phyloP scores from a whole-genome alignment of 2,113 vertebrate genomes.

The Nycticebus coucang region DNA sequence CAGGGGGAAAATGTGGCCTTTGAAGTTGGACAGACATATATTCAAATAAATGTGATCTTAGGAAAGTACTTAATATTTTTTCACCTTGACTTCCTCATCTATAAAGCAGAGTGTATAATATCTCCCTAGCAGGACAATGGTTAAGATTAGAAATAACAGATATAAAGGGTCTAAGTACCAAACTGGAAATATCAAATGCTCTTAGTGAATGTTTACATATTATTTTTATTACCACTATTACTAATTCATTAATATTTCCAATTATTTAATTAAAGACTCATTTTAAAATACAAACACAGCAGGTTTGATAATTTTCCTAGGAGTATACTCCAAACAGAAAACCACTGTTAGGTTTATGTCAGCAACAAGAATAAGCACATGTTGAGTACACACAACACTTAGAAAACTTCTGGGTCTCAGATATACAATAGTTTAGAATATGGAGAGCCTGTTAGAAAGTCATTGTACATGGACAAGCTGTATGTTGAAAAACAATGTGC shows the following conservation, averaged over 20 bases:
- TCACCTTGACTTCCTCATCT: not conserved
- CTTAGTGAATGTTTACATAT: not conserved
- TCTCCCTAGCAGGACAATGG: not conserved
- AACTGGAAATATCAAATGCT: not conserved
- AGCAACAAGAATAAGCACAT: not conserved
- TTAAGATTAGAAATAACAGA: not conserved
- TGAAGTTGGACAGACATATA: not conserved
- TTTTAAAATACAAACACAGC: not conserved
- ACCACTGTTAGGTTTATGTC: not conserved
- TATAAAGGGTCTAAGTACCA: not conserved
- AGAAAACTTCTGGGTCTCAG: not conserved
- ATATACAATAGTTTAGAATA: not conserved
- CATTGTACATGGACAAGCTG: not conserved
- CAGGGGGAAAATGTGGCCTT: not conserved
- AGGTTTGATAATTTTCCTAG: not conserved
- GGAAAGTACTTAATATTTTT: not conserved
- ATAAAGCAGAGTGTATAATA: not conserved
- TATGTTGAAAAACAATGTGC: not conserved
- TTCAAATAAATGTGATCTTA: not conserved
- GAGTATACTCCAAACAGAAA: not conserved
- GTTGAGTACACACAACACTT: not conserved
- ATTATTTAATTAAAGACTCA: not conserved
- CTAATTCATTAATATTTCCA: not conserved
- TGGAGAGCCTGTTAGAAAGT: not conserved
- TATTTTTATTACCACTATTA: not conserved